Base-by-base conservation (phyloP, 2,888 invertebrate genomes). In the Automeris io region DNA sequence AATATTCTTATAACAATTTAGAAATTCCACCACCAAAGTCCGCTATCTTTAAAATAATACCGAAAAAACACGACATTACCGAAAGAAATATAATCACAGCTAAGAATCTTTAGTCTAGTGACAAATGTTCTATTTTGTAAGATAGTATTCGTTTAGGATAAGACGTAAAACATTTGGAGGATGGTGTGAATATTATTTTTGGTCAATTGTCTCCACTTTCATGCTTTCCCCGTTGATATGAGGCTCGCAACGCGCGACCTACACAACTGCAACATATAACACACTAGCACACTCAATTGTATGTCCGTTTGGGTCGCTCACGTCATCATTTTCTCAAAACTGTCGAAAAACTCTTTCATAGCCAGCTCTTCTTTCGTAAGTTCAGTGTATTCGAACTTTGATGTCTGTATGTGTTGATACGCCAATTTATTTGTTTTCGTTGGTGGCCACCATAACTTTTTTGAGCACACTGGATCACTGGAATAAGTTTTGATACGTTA, bases 381-480 rank as follows among this genome's bases (percentile, higher is more conserved):
- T 5, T 51, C 46, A 9, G 44, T 45, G 23, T 46, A 46, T 7
- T 46, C 39, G 41, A 49, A 57, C 35, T 39, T 18, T 6, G 70
- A 64, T 18, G 39, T 50, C 9, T 47, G 49, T 16, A 82, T 66
- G 26, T 68, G 61, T 43, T 71, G 65, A 47, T 70, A 72, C 31
- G 45, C 43, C 5, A 59, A 37, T 8, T 47, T 33, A 2, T 37
- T 40, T 2, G 45, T 26, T 13, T 43, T 47, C 23, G 57, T 54
- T 1, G 68, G 43, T n/a, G 62, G 63, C 79, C 76, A 80, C 2
- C 23, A 34, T 3, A 46, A 35, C 3, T 39, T 40, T 2, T 50
- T 37, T n/a, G 50, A 49, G 46, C 63, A 65, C 5, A 59, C 56
- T 16, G 77, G 79, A 12, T 68, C 49, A 29, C 80, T 79, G 59